phyloP scores from a whole-genome alignment of 1,140 invertebrate species.

The Drosophila ananassae region DNA sequence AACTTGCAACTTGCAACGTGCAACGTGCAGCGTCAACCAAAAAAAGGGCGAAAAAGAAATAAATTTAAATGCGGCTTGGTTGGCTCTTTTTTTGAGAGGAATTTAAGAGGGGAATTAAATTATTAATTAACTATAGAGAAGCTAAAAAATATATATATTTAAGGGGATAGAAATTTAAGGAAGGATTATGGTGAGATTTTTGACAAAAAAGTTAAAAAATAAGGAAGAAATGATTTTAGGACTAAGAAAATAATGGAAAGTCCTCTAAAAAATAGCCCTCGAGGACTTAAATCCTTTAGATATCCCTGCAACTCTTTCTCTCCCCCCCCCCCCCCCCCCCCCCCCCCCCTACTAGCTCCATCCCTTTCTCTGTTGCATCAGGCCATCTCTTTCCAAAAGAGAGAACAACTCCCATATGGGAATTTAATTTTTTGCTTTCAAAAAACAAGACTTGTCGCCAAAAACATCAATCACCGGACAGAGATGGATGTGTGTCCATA shows the following conservation, averaged over 20 bases:
- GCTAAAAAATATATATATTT: constrained; percentile 5
- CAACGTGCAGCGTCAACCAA: constrained; percentile 67
- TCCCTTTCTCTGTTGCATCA: neutral
- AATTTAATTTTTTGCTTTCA: constrained; percentile 47
- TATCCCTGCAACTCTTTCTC: too few species aligned
- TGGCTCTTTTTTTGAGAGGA: constrained; percentile 4
- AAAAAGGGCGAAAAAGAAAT: constrained; percentile 13
- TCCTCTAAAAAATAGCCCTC: neutral
- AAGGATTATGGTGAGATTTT: too few species aligned
- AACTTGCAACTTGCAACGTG: constrained; percentile 60
- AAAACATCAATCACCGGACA: constrained; percentile 42
- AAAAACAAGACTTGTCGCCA: constrained; percentile 34
- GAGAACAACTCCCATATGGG: neutral
- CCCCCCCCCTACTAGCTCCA: too few species aligned
- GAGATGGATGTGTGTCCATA: constrained; percentile 44
- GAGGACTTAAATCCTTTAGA: neutral
- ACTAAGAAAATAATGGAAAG: too few species aligned
- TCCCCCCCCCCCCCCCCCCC: too few species aligned
- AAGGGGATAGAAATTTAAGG: too few species aligned
- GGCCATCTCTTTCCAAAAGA: neutral
- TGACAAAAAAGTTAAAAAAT: constrained; percentile 11
- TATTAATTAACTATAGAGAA: neutral
- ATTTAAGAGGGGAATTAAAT: neutral
- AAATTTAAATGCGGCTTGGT: constrained; percentile 48
- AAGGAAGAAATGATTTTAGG: neutral